Percentiles rank a stretch among this genome's conserved stretches.
These are phyloP conservation scores for Actinia tenebrosa DNA, from an alignment of 64 coral and sea anemone genomes.

Conservation along the genomic window DNA sequence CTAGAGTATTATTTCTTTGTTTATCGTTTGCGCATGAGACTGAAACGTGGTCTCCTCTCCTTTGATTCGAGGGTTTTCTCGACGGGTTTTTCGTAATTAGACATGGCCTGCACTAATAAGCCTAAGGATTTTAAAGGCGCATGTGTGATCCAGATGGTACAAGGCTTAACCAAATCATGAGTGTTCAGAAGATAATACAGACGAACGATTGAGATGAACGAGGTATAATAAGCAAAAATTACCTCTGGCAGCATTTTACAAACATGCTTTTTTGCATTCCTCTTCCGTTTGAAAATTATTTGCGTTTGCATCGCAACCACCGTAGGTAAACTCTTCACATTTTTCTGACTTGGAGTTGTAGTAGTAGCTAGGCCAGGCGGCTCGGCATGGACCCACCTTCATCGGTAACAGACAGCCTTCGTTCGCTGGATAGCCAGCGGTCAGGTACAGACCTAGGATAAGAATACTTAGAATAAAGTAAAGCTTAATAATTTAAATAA, in stretches of 20 bases:
- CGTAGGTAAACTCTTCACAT: slow-evolving; percentile 40
- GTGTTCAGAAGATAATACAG: no score
- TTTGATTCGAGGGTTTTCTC: no score
- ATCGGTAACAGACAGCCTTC: slow-evolving; percentile 2
- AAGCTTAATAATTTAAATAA: neutral
- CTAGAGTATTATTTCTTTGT: no score
- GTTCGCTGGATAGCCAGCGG: neutral
- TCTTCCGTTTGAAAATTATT: slow-evolving; percentile 49
- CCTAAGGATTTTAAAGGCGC: no score
- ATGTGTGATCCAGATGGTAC: no score
- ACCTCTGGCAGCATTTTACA: neutral
- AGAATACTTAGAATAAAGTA: neutral
- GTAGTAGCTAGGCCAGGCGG: slow-evolving; percentile 37
- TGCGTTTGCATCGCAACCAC: slow-evolving; percentile 53
- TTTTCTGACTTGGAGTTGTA: slow-evolving; percentile 19
- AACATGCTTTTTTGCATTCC: slow-evolving; percentile 13
- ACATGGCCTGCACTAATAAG: no score
- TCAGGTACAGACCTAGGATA: neutral
- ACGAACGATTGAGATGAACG: no score
- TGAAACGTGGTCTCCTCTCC: no score
- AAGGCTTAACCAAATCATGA: no score
- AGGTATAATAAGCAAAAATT: no score
- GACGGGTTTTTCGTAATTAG: no score
- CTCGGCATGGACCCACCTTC: slow-evolving; percentile 21
- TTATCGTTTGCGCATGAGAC: no score